These are phyloP conservation scores for Aphelocoma californica DNA, from an alignment of 2,797 vertebrate species.

Conservation along the genomic window DNA sequence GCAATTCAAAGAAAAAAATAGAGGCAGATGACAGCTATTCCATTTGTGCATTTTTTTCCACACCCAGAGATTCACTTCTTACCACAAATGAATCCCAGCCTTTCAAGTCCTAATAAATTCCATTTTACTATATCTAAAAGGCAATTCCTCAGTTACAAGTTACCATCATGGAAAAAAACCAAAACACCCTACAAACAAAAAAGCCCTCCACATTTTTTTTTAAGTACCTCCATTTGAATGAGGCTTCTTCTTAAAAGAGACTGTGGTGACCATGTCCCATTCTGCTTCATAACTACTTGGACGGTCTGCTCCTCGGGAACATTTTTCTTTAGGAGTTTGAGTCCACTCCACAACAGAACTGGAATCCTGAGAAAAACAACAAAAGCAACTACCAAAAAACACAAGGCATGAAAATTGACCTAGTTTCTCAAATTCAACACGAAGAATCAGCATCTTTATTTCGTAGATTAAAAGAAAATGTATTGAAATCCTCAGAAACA, in stretches of 20 bases:
- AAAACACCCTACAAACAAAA: not conserved
- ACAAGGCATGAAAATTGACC: not conserved
- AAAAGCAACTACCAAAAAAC: not conserved
- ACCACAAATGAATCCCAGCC: not conserved
- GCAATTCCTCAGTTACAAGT: not conserved
- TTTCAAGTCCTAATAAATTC: not conserved
- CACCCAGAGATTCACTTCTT: not conserved
- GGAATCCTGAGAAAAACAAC: constrained; percentile 83
- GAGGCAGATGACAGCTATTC: not conserved
- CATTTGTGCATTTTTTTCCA: not conserved
- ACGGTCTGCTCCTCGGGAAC: constrained; percentile 76
- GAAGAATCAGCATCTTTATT: not conserved
- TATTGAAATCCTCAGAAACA: not conserved
- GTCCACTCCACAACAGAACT: constrained; percentile 95
- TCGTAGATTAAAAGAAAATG: not conserved
- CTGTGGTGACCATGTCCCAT: constrained; percentile 95
- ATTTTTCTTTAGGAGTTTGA: constrained; percentile 80
- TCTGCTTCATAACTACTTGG: constrained; percentile 93
- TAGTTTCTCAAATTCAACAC: not conserved
- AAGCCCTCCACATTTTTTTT: not conserved
- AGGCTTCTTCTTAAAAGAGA: constrained; percentile 89
- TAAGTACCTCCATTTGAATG: constrained; percentile 83
- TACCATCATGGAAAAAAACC: not conserved
- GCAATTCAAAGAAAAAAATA: not conserved
- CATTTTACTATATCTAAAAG: not conserved